Evolutionary conservation across 2,113 vertebrate species (phyloP).

Genomic region (Lethenteron reissneri): DNA sequence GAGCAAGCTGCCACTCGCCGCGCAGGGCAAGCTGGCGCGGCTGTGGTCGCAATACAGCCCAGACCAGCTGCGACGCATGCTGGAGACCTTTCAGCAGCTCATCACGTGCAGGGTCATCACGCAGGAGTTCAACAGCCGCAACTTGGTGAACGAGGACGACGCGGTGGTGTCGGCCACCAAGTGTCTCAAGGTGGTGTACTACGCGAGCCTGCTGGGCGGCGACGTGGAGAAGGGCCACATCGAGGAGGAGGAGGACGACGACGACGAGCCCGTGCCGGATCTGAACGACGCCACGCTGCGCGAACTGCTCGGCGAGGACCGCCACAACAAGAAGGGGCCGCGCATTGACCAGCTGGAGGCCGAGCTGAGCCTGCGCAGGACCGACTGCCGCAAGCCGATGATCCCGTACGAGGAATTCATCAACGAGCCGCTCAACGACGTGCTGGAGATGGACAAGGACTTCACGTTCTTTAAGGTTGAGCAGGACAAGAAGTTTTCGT

Average conservation of each 20-base stretch:
- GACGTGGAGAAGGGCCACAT: slow-evolving; percentile 63
- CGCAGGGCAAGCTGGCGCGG: slow-evolving; percentile 51
- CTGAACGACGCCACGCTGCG: slow-evolving; percentile 72
- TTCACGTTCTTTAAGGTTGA: slow-evolving; percentile 98
- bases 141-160: slow-evolving; percentile 80
- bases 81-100: slow-evolving; percentile 96
- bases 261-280: slow-evolving; percentile 58
- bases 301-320: slow-evolving; percentile 78
- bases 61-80: slow-evolving; percentile 59
- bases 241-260: slow-evolving; percentile 80
- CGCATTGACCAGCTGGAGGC: slow-evolving; percentile 66
- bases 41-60: slow-evolving; percentile 61
- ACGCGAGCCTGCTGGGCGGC: slow-evolving; percentile 69
- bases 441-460: slow-evolving; percentile 98
- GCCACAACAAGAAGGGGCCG: slow-evolving; percentile 69
- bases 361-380: slow-evolving; percentile 59
- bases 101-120: slow-evolving; percentile 93
- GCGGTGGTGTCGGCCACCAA: slow-evolving; percentile 77
- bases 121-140: slow-evolving; percentile 65
- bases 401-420: slow-evolving; percentile 83
- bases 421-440: slow-evolving; percentile 87
- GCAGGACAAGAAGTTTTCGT: slow-evolving; percentile 91
- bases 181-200: slow-evolving; percentile 79
- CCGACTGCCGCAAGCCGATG: slow-evolving; percentile 64
- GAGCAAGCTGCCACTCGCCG: slow-evolving; percentile 70